Evolutionary conservation across 2,797 vertebrate species (phyloP).

Genomic region (Argentina silus): DNA sequence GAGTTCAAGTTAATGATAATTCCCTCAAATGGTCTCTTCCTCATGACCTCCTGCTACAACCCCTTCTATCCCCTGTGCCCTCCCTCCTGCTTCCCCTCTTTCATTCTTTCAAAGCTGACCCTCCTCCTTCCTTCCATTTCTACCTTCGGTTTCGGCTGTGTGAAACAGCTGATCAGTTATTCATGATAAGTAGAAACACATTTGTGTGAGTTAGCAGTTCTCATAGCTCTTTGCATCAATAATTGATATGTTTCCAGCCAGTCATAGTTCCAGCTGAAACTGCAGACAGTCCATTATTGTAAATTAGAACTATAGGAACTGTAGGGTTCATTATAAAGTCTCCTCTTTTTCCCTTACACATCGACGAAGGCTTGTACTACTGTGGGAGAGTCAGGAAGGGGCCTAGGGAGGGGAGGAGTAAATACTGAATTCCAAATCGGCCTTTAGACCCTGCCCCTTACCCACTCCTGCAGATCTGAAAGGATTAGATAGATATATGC

Average conservation of each 20-base stretch:
- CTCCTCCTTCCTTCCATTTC: not conserved
- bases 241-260: slow-evolving; percentile 79
- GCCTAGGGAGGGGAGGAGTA: slow-evolving; percentile 41
- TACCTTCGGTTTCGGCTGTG: not conserved
- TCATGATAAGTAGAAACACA: slow-evolving; percentile 84
- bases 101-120: not conserved
- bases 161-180: slow-evolving; percentile 68
- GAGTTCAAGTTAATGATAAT: not conserved
- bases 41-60: not conserved
- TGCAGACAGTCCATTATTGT: slow-evolving; percentile 68
- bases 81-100: not conserved
- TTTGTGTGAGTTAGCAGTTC: slow-evolving; percentile 83
- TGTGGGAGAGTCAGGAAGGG: slow-evolving; percentile 60
- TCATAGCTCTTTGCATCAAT: slow-evolving; percentile 83
- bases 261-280: slow-evolving; percentile 84
- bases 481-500: too few species aligned
- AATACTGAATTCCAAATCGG: too few species aligned
- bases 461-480: too few species aligned
- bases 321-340: slow-evolving; percentile 51
- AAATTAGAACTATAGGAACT: slow-evolving; percentile 63
- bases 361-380: slow-evolving; percentile 29
- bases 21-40: not conserved
- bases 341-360: slow-evolving; percentile 31
- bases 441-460: too few species aligned
- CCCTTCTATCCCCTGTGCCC: not conserved